Evolutionary conservation across 2,113 vertebrate genomes (phyloP), one percentile per base, ranked within the genome.

Genomic region (Haemorhous mexicanus): DNA sequence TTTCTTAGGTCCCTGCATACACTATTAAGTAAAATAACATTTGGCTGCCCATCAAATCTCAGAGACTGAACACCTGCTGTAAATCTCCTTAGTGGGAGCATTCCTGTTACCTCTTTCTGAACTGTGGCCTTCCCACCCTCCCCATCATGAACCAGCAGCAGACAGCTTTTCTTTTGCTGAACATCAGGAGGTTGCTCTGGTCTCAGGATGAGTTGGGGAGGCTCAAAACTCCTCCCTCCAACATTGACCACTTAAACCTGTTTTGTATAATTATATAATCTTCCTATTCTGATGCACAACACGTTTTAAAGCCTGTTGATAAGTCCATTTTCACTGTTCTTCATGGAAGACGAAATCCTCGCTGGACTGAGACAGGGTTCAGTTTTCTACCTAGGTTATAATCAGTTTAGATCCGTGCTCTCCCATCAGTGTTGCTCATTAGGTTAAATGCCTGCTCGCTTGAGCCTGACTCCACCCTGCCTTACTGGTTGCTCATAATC

Each of bases 321-420:
- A 53, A 3, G 23, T 56, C 83, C 19, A 41, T 20, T 75, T 59
- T 44, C 35, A 56, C 66, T 49, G 43, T 11, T 68, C 56, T 79
- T 72, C 43, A 35, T 1, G 0, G 27, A 82, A 52, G 16, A 20
- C 0, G 0, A 93, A 89, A 55, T 9, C 24, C 26, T 49, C 41
- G 22, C 17, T 49, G 69, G n/a, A 39, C 39, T 27, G 52, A 83
- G 44, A 52, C 4, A 53, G 16, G 58, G 67, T 28, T 69, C 59
- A 41, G 43, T 53, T 80, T 81, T 70, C 55, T 52, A 4, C 9
- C 43, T 55, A 68, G 37, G 58, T 69, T 74, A 50, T 26, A 52
- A 68, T 55, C 49, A 75, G 68, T 77, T 90, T 50, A 76, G 62
- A 82, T 19, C 30, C 0, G 0, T 32, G 50, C 11, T 56, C n/a